Base-by-base conservation (phyloP, 2,888 invertebrate species). In the Lampropteryx suffumata region DNA sequence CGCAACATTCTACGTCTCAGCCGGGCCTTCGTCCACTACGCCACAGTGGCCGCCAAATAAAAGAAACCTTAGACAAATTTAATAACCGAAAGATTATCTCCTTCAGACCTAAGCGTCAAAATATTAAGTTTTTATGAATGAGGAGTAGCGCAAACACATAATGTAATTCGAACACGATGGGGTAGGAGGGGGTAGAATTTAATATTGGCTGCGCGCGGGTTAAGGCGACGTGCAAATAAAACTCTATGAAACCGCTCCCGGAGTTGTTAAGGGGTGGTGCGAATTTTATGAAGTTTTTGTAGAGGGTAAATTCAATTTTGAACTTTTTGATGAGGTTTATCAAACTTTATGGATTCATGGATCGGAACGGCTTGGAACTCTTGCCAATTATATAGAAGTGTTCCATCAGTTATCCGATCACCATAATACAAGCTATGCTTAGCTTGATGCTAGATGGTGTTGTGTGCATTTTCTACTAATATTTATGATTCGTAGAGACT, bases 201-300 rank as follows among this genome's bases (percentile, higher is more conserved):
- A 85, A 86, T 86, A 86, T 86, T 81, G 82, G 75, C 76, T 67
- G 81, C 73, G 81, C 76, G 76, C 76, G 77, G 87, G 87, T 86
- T 88, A 86, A 88, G 86, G 85, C 87, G 81, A 74, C 79, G 82
- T 58, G 84, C 84, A 87, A 87, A 88, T 84, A 87, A 82, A 84
- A 84, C 82, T 84, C 70, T 78, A 76, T 74, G 84, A 79, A 78
- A 82, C 80, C 82, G 82, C 77, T 73, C 76, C 78, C 69, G 66
- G 62, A 61, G 63, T 49, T 53, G 62, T 79, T 82, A 84, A 85
- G 82, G 82, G 61, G 59, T 12, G 41, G 29, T 24, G 24, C 24
- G 24, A 24, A 2, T 17, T 10, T 12, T 8, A n/a, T 29, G 11
- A 50, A 12, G 47, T 47, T 58, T 60, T 62, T 57, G 24, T 44